Evolutionary conservation across 2,113 vertebrate species (phyloP).

Genomic region (Aptenodytes patagonicus): DNA sequence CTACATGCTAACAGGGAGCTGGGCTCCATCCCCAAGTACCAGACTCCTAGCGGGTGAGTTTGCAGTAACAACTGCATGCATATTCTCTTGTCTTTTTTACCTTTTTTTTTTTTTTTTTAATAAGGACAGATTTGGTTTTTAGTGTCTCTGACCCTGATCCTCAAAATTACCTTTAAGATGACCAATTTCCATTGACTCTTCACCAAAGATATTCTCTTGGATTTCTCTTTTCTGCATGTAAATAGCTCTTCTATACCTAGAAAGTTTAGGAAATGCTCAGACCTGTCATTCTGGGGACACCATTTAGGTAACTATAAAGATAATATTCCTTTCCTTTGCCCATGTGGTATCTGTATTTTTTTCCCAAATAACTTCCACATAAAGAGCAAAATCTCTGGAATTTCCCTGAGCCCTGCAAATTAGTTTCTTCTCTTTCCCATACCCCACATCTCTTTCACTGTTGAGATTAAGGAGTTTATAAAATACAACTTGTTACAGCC

Average conservation of each 20-base stretch:
- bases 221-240: not conserved
- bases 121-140: not conserved
- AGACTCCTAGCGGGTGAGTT: not conserved
- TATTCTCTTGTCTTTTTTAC: rapidly evolving
- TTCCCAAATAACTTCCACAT: not conserved
- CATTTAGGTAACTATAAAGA: not conserved
- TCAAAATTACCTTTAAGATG: not conserved
- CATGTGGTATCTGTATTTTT: not conserved
- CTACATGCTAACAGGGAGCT: rapidly evolving
- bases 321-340: not conserved
- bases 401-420: conserved; percentile 52
- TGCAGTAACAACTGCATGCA: rapidly evolving
- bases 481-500: conserved; percentile 77
- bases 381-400: not conserved
- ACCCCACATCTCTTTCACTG: conserved; percentile 52
- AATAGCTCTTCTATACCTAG: not conserved
- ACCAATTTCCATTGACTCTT: not conserved
- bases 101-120: not conserved
- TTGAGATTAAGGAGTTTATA: conserved; percentile 77
- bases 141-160: not conserved
- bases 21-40: rapidly evolving
- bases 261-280: not conserved
- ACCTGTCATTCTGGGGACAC: not conserved
- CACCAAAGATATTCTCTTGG: not conserved
- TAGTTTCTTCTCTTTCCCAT: conserved; percentile 50